Base-by-base conservation (phyloP, 1,140 invertebrate species). In the Eumeta japonica region DNA sequence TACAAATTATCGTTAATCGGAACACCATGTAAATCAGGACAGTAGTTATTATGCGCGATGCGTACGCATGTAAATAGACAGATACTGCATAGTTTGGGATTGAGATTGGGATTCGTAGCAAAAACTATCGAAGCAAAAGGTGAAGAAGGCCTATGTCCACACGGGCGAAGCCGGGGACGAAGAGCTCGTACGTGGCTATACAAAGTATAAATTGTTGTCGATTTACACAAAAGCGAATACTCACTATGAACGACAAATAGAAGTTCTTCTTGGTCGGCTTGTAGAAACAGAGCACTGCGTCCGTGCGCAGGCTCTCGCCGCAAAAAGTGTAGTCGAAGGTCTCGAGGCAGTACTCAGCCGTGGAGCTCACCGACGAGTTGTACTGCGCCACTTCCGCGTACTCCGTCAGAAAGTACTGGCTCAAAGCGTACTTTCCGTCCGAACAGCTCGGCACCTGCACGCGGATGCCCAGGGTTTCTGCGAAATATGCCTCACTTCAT, bases 211-310 rank as follows among this genome's bases (percentile, higher is more conserved):
- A n/a, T n/a, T n/a, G n/a, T n/a, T n/a, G n/a, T n/a, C n/a, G n/a
- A n/a, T n/a, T n/a, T n/a, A n/a, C n/a, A n/a, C n/a, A n/a, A n/a
- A n/a, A n/a, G n/a, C n/a, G n/a, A n/a, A n/a, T n/a, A n/a, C 62
- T 71, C 51, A 70, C 66, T 37, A 65, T 39, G 37, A 68, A 65
- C 28, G 65, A 63, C n/a, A 73, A 28, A 12, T 45, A 37, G 41
- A 62, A 71, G 37, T 71, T 44, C 43, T 67, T 61, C 35, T 36
- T 31, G 16, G 35, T 43, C 9, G 33, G 31, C n/a, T 52, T 56
- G 28, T 56, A 35, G 33, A 68, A 73, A 35, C 68, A 73, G 2
- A 56, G 49, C 3, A 68, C 52, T 2, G 51, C 54, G n/a, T 44
- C 35, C 3, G 63, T 28, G 14, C 15, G 35, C 10, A 53, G 50